Conservation (phyloP, 2,888 invertebrate genomes). For the Hetaerina titia region DNA sequence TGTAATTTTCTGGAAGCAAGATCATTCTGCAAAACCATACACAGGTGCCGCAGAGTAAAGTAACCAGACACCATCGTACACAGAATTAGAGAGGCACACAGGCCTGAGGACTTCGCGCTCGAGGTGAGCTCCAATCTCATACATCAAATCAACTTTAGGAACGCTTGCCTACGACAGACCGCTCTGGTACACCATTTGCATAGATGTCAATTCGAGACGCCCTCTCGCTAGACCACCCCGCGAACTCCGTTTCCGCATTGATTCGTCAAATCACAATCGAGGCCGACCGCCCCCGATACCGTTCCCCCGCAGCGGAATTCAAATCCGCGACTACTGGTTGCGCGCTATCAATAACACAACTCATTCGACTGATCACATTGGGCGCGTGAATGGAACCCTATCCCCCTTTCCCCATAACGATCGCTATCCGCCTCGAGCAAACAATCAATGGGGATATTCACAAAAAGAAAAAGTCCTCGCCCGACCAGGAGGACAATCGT, state of each 20-base stretch:
- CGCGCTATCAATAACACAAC: neutral
- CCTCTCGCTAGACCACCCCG: too few relatives aligned
- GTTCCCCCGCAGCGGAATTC: neutral
- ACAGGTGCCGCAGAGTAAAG: too few relatives aligned
- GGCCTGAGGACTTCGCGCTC: too few relatives aligned
- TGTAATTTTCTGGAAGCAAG: too few relatives aligned
- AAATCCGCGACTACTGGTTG: neutral
- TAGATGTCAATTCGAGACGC: too few relatives aligned
- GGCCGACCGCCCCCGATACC: neutral
- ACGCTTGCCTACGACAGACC: too few relatives aligned
- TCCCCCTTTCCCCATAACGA: neutral
- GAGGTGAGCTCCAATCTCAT: too few relatives aligned
- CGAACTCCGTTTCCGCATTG: neutral
- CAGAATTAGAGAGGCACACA: too few relatives aligned
- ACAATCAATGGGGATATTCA: neutral
- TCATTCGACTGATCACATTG: neutral
- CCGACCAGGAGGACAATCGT: neutral
- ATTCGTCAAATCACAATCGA: neutral
- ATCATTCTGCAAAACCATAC: too few relatives aligned
- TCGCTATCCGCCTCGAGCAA: neutral
- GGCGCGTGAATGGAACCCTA: neutral
- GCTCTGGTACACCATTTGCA: too few relatives aligned
- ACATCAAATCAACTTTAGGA: too few relatives aligned
- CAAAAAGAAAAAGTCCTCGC: neutral
- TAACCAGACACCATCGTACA: too few relatives aligned